These are phyloP conservation scores for Tiliacea aurago DNA, from an alignment of 2,888 invertebrate species.

Conservation along the genomic window DNA sequence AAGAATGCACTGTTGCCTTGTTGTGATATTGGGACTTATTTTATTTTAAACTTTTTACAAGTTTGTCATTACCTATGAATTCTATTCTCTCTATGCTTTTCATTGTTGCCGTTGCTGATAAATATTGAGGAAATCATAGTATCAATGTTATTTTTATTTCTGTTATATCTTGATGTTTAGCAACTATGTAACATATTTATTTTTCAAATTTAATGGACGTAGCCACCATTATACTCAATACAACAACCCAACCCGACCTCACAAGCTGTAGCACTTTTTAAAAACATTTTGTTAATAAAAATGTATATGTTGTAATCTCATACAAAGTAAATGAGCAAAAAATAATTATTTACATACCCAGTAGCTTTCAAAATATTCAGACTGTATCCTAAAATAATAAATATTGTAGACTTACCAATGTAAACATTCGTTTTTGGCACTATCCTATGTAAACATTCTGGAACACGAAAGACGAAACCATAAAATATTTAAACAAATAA, in stretches of 20 bases:
- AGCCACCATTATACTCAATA: background rate
- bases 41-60: background rate
- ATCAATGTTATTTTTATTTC: background rate
- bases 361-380: constrained; percentile 54
- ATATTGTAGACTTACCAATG: constrained; percentile 42
- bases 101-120: background rate
- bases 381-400: constrained; percentile 62
- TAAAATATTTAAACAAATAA: constrained; percentile 50
- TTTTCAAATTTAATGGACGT: background rate
- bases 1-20: constrained; percentile 34
- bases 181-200: background rate
- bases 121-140: no score
- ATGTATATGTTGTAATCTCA: constrained; percentile 23
- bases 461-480: constrained; percentile 39
- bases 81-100: background rate
- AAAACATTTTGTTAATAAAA: constrained; percentile 16
- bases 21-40: constrained; percentile 24
- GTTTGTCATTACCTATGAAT: background rate
- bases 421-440: constrained; percentile 60
- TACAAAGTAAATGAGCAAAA: constrained; percentile 49
- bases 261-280: constrained; percentile 28
- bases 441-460: constrained; percentile 56
- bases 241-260: constrained; percentile 4
- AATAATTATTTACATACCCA: constrained; percentile 36
- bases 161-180: background rate